Evolutionary conservation across 53 echinoderm and acorn worm genomes (phyloP), one percentile per base, ranked within the genome.

Genomic region (Astropecten irregularis): DNA sequence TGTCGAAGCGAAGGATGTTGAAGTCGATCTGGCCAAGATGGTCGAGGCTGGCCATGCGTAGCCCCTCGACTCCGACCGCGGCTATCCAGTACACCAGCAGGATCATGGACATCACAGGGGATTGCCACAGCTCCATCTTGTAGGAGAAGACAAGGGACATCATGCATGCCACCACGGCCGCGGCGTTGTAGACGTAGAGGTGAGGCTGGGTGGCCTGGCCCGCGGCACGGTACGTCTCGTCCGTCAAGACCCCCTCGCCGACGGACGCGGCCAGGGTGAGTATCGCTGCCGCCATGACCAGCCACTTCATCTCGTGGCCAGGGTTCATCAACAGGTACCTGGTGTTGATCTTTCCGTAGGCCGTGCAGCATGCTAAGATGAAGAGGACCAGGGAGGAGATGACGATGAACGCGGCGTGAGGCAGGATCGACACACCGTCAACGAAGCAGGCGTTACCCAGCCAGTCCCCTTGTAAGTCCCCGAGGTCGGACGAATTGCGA

Each of bases 191-290:
- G 1, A 88, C 34, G 54, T 88, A 88, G 11, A 88, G 72, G 19
- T 88, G 88, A 20, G 83, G 83, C 30, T 83, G 83, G 34, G 51
- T 83, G 26, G 36, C 23, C 59, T 47, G 46, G 44, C 58, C 19
- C 8, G 23, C 22, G 54, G 65, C 26, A 22, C 37, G 49, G 51
- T 49, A 66, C 11, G 56, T 57, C 36, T 54, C 66, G 33, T 65
- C 77, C 4, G 86, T 65, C 13, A 86, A 54, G 63, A 86, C 26
- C 23, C 86, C 86, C 62, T 86, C 86, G 19, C 53, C 86, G 60
- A 86, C 59, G 25, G 86, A 86, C 9, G 74, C 86, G 1, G 40
- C 7, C 28, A 66, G 54, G n/a, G 36, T 27, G 19, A 76, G 0
- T 14, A 65, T 10, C 10, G 62, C 31, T 1, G 51, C 3, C 18